Percentiles rank a stretch among this genome's conserved stretches.
Evolutionary conservation across 2,113 vertebrate species (phyloP).

Genomic region (Hippolais icterina): DNA sequence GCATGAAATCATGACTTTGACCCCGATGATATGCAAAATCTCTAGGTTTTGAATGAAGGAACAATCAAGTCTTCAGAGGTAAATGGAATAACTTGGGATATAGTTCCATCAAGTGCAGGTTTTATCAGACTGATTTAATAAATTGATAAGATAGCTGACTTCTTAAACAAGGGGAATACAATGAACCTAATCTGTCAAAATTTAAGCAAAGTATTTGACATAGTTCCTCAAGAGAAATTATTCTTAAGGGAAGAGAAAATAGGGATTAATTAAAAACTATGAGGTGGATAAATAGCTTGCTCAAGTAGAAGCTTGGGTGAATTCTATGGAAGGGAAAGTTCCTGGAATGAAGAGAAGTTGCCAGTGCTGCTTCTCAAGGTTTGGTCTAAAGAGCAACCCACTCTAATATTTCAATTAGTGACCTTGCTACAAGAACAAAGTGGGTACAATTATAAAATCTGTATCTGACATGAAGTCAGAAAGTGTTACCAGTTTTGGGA

Average conservation of each 20-base stretch:
- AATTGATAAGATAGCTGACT: background rate
- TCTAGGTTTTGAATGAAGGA: background rate
- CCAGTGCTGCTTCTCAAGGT: background rate
- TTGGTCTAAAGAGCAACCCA: background rate
- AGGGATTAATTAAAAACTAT: background rate
- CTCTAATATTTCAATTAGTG: background rate
- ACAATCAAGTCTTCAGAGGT: background rate
- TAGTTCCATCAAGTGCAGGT: background rate
- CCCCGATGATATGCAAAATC: background rate
- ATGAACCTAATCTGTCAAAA: background rate
- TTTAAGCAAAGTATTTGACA: background rate
- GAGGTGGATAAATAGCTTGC: background rate
- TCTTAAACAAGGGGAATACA: background rate
- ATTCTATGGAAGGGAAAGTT: background rate
- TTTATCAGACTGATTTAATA: background rate
- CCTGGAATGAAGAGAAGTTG: background rate
- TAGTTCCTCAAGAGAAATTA: background rate
- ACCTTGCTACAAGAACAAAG: background rate
- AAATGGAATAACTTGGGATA: background rate
- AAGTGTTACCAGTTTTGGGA: background rate
- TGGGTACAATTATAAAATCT: background rate
- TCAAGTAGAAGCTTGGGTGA: background rate
- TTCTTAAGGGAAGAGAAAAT: background rate
- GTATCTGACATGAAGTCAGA: background rate
- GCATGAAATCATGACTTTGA: background rate